phyloP scores from a whole-genome alignment of 2,113 vertebrate species.

The Ovis aries region ARS-UI_Ramb_v3.0 NC_056054.1:81965501-81966000 shows the following conservation, averaged over 20 bases:
- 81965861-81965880: background rate
- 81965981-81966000: background rate
- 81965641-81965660: background rate
- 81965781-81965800: background rate
- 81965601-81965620: rapidly evolving
- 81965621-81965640: background rate
- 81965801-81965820: background rate
- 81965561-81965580: background rate
- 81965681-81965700: background rate
- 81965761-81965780: background rate
- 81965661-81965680: background rate
- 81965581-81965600: background rate
- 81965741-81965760: background rate
- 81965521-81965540: background rate
- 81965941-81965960: background rate
- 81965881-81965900: background rate
- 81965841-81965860: background rate
- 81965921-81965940: background rate
- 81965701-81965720: background rate
- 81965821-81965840: background rate
- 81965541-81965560: background rate
- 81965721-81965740: background rate
- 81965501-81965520: background rate
- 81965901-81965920: background rate
- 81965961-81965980: background rate